A percentile compares a stretch with the other conserved stretches of the same genome.
Evolutionary conservation across 30 jellyfish, hydroid and myxozoan genomes (phyloP).

Genomic region (Aurelia sp.): DNA sequence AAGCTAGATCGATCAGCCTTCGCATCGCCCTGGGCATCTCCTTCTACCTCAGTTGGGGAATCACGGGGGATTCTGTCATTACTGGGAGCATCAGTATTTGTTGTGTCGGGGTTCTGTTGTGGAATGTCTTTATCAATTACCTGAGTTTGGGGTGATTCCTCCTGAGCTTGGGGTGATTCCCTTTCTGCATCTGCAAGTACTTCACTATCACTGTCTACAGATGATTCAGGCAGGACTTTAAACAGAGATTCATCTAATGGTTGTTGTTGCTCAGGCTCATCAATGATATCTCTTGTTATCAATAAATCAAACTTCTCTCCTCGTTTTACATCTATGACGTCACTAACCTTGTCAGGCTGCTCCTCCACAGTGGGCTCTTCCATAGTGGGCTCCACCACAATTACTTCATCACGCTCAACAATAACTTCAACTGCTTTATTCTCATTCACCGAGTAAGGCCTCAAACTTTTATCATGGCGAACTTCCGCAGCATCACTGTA

Average conservation of each 20-base stretch:
- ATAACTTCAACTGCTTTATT: background rate
- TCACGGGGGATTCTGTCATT: background rate
- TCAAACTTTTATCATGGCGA: slow-evolving; percentile 8
- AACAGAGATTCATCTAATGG: slow-evolving; percentile 46
- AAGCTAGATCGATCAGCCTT: slow-evolving; percentile 77
- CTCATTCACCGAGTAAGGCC: slow-evolving; percentile 8
- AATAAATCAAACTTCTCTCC: slow-evolving; percentile 6
- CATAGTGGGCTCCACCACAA: background rate
- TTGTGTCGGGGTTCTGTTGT: background rate
- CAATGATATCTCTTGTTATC: slow-evolving; percentile 8
- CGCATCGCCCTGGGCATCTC: background rate
- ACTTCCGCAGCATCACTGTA: slow-evolving; percentile 37
- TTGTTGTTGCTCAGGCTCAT: slow-evolving; percentile 11
- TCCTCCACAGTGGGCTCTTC: background rate
- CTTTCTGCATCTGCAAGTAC: slow-evolving; percentile 21
- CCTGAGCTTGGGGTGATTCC: background rate
- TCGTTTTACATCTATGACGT: background rate
- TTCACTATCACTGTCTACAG: slow-evolving; percentile 72
- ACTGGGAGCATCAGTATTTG: slow-evolving; percentile 4
- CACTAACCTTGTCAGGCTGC: slow-evolving; percentile 1
- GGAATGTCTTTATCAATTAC: slow-evolving; percentile 6
- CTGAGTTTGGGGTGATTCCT: slow-evolving; percentile 14
- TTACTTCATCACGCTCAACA: slow-evolving; percentile 14
- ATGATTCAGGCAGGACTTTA: slow-evolving; percentile 72
- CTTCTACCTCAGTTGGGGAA: background rate